Evolutionary conservation across 1,140 invertebrate genomes (phyloP).

Genomic region (Papilio helenus): DNA sequence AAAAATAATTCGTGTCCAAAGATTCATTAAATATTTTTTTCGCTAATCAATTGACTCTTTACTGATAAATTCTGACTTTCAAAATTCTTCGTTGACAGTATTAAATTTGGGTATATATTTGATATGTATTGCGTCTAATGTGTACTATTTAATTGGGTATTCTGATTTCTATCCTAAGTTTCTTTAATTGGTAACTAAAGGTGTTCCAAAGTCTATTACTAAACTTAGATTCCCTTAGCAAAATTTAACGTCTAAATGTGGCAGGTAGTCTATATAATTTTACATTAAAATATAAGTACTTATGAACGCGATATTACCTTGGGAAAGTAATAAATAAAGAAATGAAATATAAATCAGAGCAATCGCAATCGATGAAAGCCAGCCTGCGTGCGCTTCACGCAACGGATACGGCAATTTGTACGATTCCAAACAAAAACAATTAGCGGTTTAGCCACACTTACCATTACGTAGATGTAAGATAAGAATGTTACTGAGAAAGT

Average conservation of each 20-base stretch:
- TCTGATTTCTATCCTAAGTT: no score
- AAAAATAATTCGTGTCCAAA: background rate
- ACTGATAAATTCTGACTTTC: no score
- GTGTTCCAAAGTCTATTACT: no score
- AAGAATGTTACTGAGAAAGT: slow-evolving; percentile 58
- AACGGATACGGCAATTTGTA: slow-evolving; percentile 72
- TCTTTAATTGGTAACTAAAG: no score
- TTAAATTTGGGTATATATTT: no score
- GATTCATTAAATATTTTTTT: no score
- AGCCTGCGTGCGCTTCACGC: slow-evolving; percentile 63
- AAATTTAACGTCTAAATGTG: no score
- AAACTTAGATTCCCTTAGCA: no score
- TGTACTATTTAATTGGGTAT: no score
- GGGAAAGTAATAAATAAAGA: slow-evolving; percentile 28
- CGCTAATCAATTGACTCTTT: no score
- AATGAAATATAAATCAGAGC: slow-evolving; percentile 76
- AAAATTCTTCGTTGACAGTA: no score
- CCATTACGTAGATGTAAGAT: slow-evolving; percentile 71
- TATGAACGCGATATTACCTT: slow-evolving; percentile 48
- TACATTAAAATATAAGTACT: slow-evolving; percentile 37
- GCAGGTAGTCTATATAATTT: background rate
- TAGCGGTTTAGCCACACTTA: slow-evolving; percentile 65
- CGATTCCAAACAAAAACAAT: slow-evolving; percentile 69
- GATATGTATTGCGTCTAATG: no score
- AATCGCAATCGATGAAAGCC: slow-evolving; percentile 56